Percentiles rank a stretch among this genome's conserved stretches.
Conservation (phyloP, 2,888 invertebrate genomes). For the Sminthurides aquaticus region DNA sequence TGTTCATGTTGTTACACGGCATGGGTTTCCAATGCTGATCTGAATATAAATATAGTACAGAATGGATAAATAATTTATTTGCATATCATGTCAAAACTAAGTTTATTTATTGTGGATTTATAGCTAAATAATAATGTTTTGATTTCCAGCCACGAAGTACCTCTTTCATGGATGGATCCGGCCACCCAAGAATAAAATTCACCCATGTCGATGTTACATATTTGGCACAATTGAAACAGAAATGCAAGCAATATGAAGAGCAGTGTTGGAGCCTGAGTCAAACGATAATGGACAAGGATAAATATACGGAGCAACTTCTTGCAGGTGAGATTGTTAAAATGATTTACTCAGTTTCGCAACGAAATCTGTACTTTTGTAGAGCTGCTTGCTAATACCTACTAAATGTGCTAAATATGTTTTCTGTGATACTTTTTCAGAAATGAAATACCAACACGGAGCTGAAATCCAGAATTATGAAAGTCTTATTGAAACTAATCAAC, state of each 20-base stretch:
- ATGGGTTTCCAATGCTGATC: too few species aligned
- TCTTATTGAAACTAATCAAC: slow-evolving; percentile 51
- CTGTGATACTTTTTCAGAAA: slow-evolving; percentile 50
- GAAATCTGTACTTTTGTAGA: too few species aligned
- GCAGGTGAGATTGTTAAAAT: slow-evolving; percentile 17
- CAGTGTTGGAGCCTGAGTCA: slow-evolving; percentile 20
- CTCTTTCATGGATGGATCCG: not conserved
- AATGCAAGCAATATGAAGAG: slow-evolving; percentile 20
- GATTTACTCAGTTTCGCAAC: too few species aligned
- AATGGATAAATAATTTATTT: too few species aligned
- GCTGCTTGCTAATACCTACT: too few species aligned
- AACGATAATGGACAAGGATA: slow-evolving; percentile 15
- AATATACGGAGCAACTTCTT: slow-evolving; percentile 18
- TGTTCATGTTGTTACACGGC: too few species aligned
- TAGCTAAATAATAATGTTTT: not conserved
- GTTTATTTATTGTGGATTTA: too few species aligned
- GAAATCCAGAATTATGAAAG: slow-evolving; percentile 54
- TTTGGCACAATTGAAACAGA: slow-evolving; percentile 17
- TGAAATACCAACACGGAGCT: slow-evolving; percentile 53
- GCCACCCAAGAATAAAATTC: slow-evolving; percentile 14
- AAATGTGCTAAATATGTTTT: too few species aligned
- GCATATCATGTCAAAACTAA: too few species aligned
- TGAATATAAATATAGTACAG: too few species aligned
- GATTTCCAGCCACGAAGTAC: slow-evolving; percentile 10
- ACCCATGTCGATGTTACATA: slow-evolving; percentile 21